Evolutionary conservation across 2,888 invertebrate genomes (phyloP).

Genomic region (Patella pellucida): DNA sequence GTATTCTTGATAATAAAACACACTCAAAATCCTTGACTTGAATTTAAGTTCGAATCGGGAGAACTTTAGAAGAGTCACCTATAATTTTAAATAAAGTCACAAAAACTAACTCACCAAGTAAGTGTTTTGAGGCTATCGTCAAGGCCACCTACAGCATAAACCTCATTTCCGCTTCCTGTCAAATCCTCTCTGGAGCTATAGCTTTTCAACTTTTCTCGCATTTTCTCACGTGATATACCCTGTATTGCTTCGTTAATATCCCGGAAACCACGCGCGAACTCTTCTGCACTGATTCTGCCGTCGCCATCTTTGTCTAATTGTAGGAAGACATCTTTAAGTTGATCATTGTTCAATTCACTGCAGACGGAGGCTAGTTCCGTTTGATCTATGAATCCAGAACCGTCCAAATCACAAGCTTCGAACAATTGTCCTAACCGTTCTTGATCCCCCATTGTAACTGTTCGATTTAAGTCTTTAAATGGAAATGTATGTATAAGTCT

Average conservation of each 20-base stretch:
- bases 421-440: conserved; percentile 70
- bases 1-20: too few relatives aligned
- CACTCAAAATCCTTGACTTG: too few relatives aligned
- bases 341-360: conserved; percentile 71
- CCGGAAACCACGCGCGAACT: conserved; percentile 73
- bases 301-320: conserved; percentile 75
- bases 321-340: conserved; percentile 73
- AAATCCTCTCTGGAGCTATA: conserved; percentile 43
- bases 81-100: too few relatives aligned
- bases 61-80: too few relatives aligned
- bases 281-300: conserved; percentile 73
- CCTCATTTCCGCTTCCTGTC: conserved; percentile 37
- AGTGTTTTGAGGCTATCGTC: conserved; percentile 60
- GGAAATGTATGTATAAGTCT: too few relatives aligned
- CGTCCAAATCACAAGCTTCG: conserved; percentile 72
- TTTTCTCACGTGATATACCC: conserved; percentile 45
- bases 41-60: too few relatives aligned
- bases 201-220: conserved; percentile 47
- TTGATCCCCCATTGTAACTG: conserved; percentile 1
- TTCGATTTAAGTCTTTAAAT: too few relatives aligned
- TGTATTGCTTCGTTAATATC: conserved; percentile 51
- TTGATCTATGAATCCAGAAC: conserved; percentile 72
- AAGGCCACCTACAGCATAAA: conserved; percentile 55
- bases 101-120: conserved; percentile 54
- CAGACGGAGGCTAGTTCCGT: conserved; percentile 73